phyloP scores from a whole-genome alignment of 35 echinoderm and acorn worm genomes.

The Apostichopus japonicus region DNA sequence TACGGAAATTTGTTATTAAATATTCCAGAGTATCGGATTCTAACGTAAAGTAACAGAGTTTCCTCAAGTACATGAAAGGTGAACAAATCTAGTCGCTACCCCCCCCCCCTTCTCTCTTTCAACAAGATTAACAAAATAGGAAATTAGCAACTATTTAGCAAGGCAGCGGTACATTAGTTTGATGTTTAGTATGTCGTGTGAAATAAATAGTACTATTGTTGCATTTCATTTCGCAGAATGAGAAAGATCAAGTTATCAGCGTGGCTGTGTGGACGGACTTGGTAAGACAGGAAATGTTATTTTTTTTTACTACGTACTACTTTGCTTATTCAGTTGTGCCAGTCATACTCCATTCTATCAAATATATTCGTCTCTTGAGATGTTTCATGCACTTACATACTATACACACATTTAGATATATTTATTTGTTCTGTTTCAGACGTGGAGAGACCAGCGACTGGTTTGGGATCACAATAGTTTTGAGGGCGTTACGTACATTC shows the following conservation, averaged over 20 bases:
- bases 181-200: too few species aligned
- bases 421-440: neutral
- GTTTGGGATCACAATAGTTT: neutral
- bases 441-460: neutral
- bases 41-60: too few species aligned
- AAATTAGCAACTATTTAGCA: too few species aligned
- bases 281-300: neutral
- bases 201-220: too few species aligned
- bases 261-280: neutral
- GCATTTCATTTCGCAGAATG: neutral
- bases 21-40: too few species aligned
- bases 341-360: neutral
- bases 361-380: neutral
- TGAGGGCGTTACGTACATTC: neutral
- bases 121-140: too few species aligned
- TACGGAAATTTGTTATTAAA: too few species aligned
- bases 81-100: too few species aligned
- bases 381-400: neutral
- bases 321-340: neutral
- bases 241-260: neutral
- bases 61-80: too few species aligned
- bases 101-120: too few species aligned
- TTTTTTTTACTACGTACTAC: neutral
- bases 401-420: neutral
- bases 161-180: too few species aligned